phyloP scores from a whole-genome alignment of 1,140 invertebrate species.

The Paramacrobiotus metropolitanus region DNA sequence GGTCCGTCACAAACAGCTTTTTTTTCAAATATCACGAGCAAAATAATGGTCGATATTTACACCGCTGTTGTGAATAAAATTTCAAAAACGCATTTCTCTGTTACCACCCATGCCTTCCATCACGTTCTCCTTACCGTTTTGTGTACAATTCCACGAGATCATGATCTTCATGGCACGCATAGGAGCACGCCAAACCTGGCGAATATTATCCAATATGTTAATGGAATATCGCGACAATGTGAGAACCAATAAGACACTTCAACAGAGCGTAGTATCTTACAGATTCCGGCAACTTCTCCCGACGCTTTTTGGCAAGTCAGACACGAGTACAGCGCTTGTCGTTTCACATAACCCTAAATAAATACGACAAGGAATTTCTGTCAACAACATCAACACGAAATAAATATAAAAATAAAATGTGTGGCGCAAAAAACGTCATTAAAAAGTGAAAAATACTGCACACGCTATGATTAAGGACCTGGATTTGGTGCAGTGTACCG shows the following conservation, averaged over 20 bases:
- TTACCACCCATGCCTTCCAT: not conserved
- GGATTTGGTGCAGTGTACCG: too few species aligned
- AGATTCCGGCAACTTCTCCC: not conserved
- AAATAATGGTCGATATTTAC: too few species aligned
- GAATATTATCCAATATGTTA: not conserved
- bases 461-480: too few species aligned
- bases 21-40: not conserved
- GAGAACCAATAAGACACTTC: not conserved
- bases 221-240: not conserved
- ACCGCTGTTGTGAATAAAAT: too few species aligned
- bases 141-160: constrained; percentile 89
- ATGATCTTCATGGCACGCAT: constrained; percentile 84
- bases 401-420: too few species aligned
- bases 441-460: too few species aligned
- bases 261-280: not conserved
- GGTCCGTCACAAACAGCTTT: too few species aligned
- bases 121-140: constrained; percentile 41
- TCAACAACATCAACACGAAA: too few species aligned
- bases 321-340: constrained; percentile 87
- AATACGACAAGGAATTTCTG: too few species aligned
- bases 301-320: constrained; percentile 44
- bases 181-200: constrained; percentile 59
- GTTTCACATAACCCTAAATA: constrained; percentile 67
- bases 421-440: too few species aligned
- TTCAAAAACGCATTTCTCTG: too few species aligned